Evolutionary conservation across 2,113 vertebrate genomes (phyloP).

Genomic region (Triplophysa dalaica): DNA sequence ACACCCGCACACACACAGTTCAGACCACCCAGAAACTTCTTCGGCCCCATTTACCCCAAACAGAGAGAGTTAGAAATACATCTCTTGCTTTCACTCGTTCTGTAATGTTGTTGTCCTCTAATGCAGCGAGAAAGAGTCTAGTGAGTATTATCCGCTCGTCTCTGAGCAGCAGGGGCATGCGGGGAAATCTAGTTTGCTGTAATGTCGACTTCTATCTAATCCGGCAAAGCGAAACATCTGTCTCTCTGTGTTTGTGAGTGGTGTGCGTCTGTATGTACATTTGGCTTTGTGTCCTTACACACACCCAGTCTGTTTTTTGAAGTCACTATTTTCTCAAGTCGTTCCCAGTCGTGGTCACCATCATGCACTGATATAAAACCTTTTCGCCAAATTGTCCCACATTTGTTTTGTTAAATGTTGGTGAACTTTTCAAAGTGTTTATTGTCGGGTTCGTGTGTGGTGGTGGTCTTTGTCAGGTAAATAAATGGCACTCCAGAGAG

Average conservation of each 20-base stretch:
- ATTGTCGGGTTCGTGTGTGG: conserved; percentile 54
- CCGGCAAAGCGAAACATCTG: conserved; percentile 27
- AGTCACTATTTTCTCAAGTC: too few relatives aligned
- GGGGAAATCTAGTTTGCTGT: conserved; percentile 7
- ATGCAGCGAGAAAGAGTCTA: conserved; percentile 9
- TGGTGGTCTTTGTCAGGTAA: conserved; percentile 54
- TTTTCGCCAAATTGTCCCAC: too few relatives aligned
- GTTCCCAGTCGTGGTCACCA: too few relatives aligned
- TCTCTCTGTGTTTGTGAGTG: conserved; percentile 42
- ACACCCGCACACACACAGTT: conserved; percentile 24
- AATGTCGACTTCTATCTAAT: conserved; percentile 17
- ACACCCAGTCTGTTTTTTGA: too few relatives aligned
- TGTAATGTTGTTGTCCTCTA: conserved; percentile 14
- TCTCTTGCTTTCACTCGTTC: background rate
- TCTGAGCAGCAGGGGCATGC: background rate
- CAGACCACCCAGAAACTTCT: conserved; percentile 78
- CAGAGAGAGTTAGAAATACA: conserved; percentile 5
- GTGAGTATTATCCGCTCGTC: background rate
- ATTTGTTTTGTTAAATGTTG: too few relatives aligned
- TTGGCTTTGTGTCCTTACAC: background rate
- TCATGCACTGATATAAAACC: too few relatives aligned
- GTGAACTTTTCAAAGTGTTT: background rate
- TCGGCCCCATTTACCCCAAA: conserved; percentile 61
- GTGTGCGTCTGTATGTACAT: conserved; percentile 23
- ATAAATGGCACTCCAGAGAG: conserved; percentile 59